Percentiles rank a stretch among this genome's conserved stretches.
phyloP scores from a whole-genome alignment of 2,888 invertebrate species.

The Drosophila picticornis region DNA sequence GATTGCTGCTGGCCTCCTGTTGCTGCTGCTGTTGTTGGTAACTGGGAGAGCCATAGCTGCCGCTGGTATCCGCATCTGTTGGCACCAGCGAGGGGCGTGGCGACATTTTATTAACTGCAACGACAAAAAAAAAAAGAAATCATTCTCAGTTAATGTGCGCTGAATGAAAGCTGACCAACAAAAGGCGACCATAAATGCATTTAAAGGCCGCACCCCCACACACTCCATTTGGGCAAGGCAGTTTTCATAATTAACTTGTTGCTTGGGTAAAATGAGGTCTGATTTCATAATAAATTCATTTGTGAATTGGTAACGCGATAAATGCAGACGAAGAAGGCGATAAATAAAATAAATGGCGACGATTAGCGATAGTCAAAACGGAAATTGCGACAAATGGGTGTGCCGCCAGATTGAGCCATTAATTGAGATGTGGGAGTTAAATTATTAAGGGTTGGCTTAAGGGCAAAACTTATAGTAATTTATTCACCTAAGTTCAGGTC shows the following conservation, averaged over 20 bases:
- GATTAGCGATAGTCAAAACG: constrained; percentile 57
- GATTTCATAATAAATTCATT: constrained; percentile 66
- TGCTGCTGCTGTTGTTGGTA: constrained; percentile 78
- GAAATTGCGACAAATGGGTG: constrained; percentile 51
- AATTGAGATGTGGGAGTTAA: constrained; percentile 11
- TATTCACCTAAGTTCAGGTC: not conserved
- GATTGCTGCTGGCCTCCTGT: constrained; percentile 82
- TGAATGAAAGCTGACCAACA: constrained; percentile 12
- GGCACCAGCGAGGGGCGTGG: constrained; percentile 88
- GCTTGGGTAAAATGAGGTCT: constrained; percentile 47
- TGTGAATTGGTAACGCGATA: constrained; percentile 59
- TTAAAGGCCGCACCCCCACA: constrained; percentile 1
- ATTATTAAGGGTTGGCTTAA: not conserved
- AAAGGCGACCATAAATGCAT: constrained; percentile 43
- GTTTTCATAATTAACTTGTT: constrained; percentile 56
- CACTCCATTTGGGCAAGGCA: constrained; percentile 14
- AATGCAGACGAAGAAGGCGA: constrained; percentile 49
- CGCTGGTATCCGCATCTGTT: constrained; percentile 84
- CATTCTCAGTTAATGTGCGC: not conserved
- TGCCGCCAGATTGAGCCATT: constrained; percentile 47
- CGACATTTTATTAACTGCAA: constrained; percentile 89
- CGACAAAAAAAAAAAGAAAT: not conserved
- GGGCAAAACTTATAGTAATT: not conserved
- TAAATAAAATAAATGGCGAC: constrained; percentile 63
- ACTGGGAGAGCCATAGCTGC: constrained; percentile 72